Percentiles rank a stretch among this genome's conserved stretches.
These are phyloP conservation scores for cattle (Bos taurus) DNA, from an alignment of 2,113 vertebrate species.

Conservation along the genomic window ARS-UCD2.0 NC_037334.1:70770501-70771000, in stretches of 20 bases:
- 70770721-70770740: neutral
- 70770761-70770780: neutral
- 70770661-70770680: neutral
- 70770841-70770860: neutral
- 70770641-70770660: neutral
- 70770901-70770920: neutral
- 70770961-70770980: neutral
- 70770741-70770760: neutral
- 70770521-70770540: neutral
- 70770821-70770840: neutral
- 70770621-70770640: neutral
- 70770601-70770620: neutral
- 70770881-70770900: neutral
- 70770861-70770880: neutral
- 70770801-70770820: neutral
- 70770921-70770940: neutral
- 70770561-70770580: neutral
- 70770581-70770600: neutral
- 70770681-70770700: neutral
- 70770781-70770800: neutral
- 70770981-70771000: neutral
- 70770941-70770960: neutral
- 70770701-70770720: neutral
- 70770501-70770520: neutral
- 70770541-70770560: neutral